Evolutionary conservation across 2,888 invertebrate species (phyloP).

Genomic region (Lasioglossum oenotherae): DNA sequence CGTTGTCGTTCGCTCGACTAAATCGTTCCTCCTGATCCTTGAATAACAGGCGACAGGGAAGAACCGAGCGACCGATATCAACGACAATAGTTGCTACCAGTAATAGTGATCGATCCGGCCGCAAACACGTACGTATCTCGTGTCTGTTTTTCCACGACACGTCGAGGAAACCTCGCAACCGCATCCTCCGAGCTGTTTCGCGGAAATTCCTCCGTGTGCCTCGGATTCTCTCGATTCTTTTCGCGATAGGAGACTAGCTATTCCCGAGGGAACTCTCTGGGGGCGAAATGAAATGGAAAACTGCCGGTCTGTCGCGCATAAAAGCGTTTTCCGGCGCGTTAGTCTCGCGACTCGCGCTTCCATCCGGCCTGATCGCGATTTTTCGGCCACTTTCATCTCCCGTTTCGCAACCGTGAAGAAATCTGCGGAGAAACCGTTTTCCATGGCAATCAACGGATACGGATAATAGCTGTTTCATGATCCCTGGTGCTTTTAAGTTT

Average conservation of each 20-base stretch:
- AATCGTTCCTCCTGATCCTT: background rate
- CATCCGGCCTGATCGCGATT: background rate
- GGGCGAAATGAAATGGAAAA: slow-evolving; percentile 31
- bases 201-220: background rate
- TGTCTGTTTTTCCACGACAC: background rate
- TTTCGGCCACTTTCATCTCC: background rate
- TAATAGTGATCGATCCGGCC: background rate
- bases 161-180: background rate
- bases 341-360: background rate
- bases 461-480: background rate
- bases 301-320: background rate
- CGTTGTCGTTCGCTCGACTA: background rate
- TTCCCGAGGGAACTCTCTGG: background rate
- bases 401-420: background rate
- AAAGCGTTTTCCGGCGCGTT: background rate
- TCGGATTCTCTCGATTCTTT: slow-evolving; percentile 8
- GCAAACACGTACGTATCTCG: background rate
- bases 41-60: background rate
- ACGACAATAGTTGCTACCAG: background rate
- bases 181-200: background rate
- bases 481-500: background rate
- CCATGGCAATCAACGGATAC: background rate
- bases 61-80: background rate
- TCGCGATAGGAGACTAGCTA: background rate
- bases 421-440: background rate